Evolutionary conservation across 2,113 vertebrate genomes (phyloP), one percentile per base, ranked within the genome.

Genomic region (Serranochromis macrocephalus): DNA sequence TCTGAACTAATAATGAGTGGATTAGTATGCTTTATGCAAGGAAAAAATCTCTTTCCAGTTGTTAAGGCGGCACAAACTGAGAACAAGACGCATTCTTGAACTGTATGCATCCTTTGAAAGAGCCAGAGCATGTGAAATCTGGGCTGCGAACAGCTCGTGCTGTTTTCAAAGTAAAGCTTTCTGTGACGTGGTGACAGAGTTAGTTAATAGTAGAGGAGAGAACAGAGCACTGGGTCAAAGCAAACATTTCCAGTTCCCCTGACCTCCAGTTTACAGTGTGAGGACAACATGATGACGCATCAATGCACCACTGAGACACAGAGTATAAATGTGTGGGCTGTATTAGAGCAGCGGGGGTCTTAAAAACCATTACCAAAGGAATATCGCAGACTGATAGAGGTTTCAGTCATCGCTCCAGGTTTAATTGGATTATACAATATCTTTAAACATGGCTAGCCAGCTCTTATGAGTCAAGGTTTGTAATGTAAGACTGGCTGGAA

Each of bases 281-380:
- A 83, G 87, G 75, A 88, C 87, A 83, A 85, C 84, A 84, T 47
- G n/a, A 80, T 91, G 89, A 92, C 12, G 86, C 90, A 82, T 66
- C 84, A 17, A 33, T 86, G 87, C 86, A 85, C 84, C 80, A 53
- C 61, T 42, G 80, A 86, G 85, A 88, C 73, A 26, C 11, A 45
- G 57, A 63, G 49, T 80, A 31, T 6, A 21, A 47, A 80, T 84
- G 83, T 79, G 89, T 90, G 87, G 92, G 92, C 49, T 87, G 47
- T 73, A 4, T 68, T 36, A n/a, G 78, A 7, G 88, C 86, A 88
- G 82, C 24, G 19, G 61, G 79, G 88, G 82, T 91, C 90, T 82
- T 68, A 49, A 87, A 91, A 91, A 80, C 42, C 88, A 88, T 84
- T 80, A 87, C 57, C 45, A 85, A 75, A 68, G 14, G 88, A 63